Percentiles rank a stretch among this genome's conserved stretches.
Evolutionary conservation across 2,797 vertebrate species (phyloP).

Genomic region (Macropus fuliginosus): DNA sequence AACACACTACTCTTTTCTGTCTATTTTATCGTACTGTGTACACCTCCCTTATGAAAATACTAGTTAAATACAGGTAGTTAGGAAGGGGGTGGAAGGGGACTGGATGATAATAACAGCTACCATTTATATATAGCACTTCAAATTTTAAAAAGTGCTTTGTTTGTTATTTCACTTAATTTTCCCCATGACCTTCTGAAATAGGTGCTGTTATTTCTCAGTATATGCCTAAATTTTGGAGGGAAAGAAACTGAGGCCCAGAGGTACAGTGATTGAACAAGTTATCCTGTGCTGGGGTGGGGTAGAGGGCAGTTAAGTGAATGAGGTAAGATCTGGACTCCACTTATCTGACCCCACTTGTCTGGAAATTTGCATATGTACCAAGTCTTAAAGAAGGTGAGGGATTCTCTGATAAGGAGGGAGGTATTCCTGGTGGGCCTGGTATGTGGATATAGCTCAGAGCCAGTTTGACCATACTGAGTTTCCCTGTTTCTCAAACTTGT

Average conservation of each 20-base stretch:
- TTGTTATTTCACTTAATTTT: background rate
- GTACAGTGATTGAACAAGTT: background rate
- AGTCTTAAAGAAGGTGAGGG: background rate
- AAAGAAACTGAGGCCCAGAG: background rate
- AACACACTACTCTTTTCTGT: too few relatives aligned
- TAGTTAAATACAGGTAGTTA: background rate
- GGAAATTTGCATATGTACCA: background rate
- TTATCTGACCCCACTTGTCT: background rate
- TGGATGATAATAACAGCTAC: background rate
- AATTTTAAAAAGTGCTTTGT: background rate
- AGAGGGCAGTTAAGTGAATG: background rate
- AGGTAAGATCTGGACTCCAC: background rate
- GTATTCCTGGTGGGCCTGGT: background rate
- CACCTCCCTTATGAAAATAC: background rate
- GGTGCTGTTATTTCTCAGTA: background rate
- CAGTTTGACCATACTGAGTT: background rate
- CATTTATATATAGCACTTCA: background rate
- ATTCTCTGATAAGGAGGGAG: background rate
- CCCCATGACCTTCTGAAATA: background rate
- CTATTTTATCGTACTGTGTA: too few relatives aligned
- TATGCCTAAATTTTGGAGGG: background rate
- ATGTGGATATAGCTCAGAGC: background rate
- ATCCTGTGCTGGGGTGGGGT: too few relatives aligned
- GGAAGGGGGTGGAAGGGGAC: background rate
- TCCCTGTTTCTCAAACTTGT: background rate